Base-by-base conservation (phyloP, 1,140 invertebrate genomes). In the Caenorhabditis latens region DNA sequence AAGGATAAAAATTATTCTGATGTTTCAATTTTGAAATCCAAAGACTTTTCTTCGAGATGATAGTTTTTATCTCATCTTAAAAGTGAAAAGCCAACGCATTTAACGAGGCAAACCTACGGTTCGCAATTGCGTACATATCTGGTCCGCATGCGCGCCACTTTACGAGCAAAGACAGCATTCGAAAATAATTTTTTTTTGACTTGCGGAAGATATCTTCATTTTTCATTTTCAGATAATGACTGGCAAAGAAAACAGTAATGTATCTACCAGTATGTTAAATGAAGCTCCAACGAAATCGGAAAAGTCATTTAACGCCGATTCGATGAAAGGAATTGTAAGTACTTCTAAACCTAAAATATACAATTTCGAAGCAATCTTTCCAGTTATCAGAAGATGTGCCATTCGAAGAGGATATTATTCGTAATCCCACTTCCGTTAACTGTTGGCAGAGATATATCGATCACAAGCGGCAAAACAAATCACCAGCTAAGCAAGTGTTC, bases 381-480 rank as follows among this genome's bases (percentile, higher is more conserved):
- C 46, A 79, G 71, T n/a, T 46, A 19, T 53, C 71, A n/a, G 71
- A 79, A 24, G 97, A 99, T 94, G 93, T 99, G 53, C 96, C 97
- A 4, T 99, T 97, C 93, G 98, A 99, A 94, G 98, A 99, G 93
- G 98, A 99, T 93, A 98, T 99, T 91, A 94, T 99, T 42, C 94
- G 97, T 88, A 99, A 99, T 94, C 97, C 97, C 1, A 98, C 95
- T 94, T 98, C 97, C n/a, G 96, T 99, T 0, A 98, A 98, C 93
- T 97, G 98, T 92, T 99, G 98, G 98, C 94, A 98, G 43, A 94
- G 98, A 67, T 99, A 99, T 91, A 97, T 99, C 79, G 97, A 99
- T 89, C 96, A 98, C 93, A 97, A 98, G 91, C 97, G 97, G 92
- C 95, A 95, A 90, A 87, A 89, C n/a, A 91, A 92, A 58, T 95